These are phyloP conservation scores for Patella ulyssiponensis DNA, from an alignment of 2,888 invertebrate genomes.

Conservation along the genomic window DNA sequence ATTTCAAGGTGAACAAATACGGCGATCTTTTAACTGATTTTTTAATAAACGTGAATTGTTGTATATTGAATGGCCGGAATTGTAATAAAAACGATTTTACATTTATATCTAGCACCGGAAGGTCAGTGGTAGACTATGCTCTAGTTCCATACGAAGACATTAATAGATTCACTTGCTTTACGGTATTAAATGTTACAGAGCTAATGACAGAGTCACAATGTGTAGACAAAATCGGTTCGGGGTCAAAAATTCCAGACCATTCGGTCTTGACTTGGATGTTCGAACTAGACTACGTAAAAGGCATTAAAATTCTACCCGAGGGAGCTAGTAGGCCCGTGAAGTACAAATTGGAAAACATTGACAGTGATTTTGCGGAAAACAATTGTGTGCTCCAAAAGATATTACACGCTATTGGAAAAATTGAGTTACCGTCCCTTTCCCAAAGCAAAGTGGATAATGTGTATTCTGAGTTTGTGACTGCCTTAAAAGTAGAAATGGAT, in stretches of 20 bases:
- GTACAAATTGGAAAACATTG: neutral
- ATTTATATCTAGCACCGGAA: neutral
- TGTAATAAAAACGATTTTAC: neutral
- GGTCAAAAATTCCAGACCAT: neutral
- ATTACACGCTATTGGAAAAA: neutral
- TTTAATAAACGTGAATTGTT: neutral
- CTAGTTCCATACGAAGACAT: neutral
- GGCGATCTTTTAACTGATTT: neutral
- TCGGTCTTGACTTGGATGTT: neutral
- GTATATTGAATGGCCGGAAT: neutral
- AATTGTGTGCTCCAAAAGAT: neutral
- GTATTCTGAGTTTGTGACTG: neutral
- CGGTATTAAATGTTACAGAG: neutral
- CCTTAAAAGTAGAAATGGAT: conserved; percentile 3
- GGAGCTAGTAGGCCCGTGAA: neutral
- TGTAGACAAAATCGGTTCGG: neutral
- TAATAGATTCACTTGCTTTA: neutral
- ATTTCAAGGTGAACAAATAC: neutral
- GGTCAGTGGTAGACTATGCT: neutral
- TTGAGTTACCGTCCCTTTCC: neutral
- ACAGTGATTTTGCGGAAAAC: neutral
- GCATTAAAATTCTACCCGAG: neutral
- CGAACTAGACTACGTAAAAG: neutral
- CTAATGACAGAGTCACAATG: neutral
- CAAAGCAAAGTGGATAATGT: conserved; percentile 2